Evolutionary conservation across 1,140 invertebrate species (phyloP).

Genomic region (Frieseomelitta varia): DNA sequence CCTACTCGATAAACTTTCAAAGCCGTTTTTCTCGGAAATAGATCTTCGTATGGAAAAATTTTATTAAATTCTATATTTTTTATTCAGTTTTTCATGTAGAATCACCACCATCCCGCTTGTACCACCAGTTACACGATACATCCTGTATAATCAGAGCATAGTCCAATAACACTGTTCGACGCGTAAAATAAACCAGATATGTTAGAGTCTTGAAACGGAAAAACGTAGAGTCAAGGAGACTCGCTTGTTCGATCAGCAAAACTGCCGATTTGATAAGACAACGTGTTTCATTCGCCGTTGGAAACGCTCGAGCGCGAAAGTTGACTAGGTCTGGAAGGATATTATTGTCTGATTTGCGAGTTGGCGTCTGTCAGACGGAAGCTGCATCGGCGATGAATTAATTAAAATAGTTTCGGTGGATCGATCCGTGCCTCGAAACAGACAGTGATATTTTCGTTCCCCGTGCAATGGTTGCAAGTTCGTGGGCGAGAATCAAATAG

Average conservation of each 20-base stretch:
- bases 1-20: too few species aligned
- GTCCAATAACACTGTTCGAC: too few species aligned
- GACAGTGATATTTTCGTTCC: slow-evolving; percentile 2
- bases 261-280: not conserved
- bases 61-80: too few species aligned
- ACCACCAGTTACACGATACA: too few species aligned
- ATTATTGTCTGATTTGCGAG: slow-evolving; percentile 2
- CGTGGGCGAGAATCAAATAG: not conserved
- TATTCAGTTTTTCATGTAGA: too few species aligned
- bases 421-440: not conserved
- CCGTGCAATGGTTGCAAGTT: too few species aligned
- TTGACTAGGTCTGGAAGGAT: not conserved
- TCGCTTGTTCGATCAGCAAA: not conserved
- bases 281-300: not conserved
- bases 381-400: slow-evolving; percentile 15
- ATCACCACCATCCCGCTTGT: too few species aligned
- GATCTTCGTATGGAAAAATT: too few species aligned
- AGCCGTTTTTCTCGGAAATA: too few species aligned
- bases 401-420: slow-evolving; percentile 25
- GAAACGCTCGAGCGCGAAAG: not conserved
- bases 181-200: not conserved
- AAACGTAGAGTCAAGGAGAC: not conserved
- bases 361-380: not conserved
- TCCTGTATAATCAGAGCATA: not conserved
- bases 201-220: not conserved